Evolutionary conservation across 2,888 invertebrate species (phyloP).

Genomic region (Thereva nobilitata): DNA sequence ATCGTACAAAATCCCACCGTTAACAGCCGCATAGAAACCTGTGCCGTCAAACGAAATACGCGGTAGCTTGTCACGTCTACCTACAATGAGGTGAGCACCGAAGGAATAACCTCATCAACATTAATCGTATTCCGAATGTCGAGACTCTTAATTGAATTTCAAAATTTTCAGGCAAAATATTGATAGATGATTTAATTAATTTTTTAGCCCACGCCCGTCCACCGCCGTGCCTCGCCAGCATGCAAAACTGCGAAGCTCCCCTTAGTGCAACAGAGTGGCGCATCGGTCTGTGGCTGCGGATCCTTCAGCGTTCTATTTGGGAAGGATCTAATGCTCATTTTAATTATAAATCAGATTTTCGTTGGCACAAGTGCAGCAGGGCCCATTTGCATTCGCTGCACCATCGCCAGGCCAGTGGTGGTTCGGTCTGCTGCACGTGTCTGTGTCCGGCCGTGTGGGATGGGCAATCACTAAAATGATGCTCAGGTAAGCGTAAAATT

Average conservation of each 20-base stretch:
- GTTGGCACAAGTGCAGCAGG: conserved; percentile 21
- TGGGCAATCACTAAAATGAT: conserved; percentile 40
- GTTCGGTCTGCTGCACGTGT: conserved; percentile 3
- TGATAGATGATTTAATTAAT: conserved; percentile 36
- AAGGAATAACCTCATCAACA: conserved; percentile 18
- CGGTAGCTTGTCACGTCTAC: too few species aligned
- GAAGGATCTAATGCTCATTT: conserved; percentile 37
- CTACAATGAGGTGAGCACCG: too few species aligned
- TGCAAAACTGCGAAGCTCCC: neutral
- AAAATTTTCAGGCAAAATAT: conserved; percentile 35
- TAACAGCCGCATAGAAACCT: too few species aligned
- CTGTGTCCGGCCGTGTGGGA: conserved; percentile 17
- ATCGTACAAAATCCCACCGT: too few species aligned
- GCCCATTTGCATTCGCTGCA: conserved; percentile 34
- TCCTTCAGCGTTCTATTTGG: conserved; percentile 26
- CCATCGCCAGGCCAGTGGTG: neutral
- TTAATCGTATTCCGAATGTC: conserved; percentile 28
- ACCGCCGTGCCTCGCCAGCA: neutral
- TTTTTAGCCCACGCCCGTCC: conserved; percentile 24
- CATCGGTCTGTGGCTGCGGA: conserved; percentile 24
- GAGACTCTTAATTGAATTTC: conserved; percentile 34
- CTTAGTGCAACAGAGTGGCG: conserved; percentile 37
- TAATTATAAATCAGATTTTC: conserved; percentile 39
- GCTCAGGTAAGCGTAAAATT: conserved; percentile 45
- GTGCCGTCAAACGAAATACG: too few species aligned